Evolutionary conservation across 2,797 vertebrate genomes (phyloP).

Genomic region (Distichodus sexfasciatus): DNA sequence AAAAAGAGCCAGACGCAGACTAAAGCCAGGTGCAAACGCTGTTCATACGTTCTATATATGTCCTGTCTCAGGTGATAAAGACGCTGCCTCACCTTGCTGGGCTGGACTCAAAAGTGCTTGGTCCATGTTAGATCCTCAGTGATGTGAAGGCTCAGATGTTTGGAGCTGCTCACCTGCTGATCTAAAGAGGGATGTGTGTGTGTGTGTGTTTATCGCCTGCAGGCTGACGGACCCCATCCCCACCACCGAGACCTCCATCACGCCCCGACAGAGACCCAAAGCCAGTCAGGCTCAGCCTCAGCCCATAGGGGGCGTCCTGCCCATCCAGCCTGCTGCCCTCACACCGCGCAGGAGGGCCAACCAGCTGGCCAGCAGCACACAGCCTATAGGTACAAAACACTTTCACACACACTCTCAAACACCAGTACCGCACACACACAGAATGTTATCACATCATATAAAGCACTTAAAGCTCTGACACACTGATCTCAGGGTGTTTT

Average conservation of each 20-base stretch:
- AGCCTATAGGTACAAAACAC: conserved; percentile 75
- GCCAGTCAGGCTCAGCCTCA: conserved; percentile 89
- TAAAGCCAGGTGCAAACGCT: conserved; percentile 95
- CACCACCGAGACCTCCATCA: conserved; percentile 97
- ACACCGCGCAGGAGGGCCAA: conserved; percentile 93
- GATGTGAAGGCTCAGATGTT: too few relatives aligned
- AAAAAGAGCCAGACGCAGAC: conserved; percentile 88
- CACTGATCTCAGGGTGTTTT: too few relatives aligned
- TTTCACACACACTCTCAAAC: neutral
- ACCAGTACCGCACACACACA: neutral
- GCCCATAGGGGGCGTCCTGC: conserved; percentile 84
- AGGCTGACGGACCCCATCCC: conserved; percentile 96
- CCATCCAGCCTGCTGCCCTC: conserved; percentile 93
- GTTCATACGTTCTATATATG: too few relatives aligned
- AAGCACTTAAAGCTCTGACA: too few relatives aligned
- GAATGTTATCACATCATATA: neutral
- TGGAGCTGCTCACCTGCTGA: too few relatives aligned
- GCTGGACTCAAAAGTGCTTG: too few relatives aligned
- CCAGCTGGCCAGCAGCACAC: conserved; percentile 70
- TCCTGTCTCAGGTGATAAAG: too few relatives aligned
- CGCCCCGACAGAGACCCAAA: conserved; percentile 96
- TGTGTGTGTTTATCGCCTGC: neutral
- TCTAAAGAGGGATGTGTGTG: too few relatives aligned
- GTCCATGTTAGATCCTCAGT: too few relatives aligned
- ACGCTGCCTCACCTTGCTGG: too few relatives aligned